Evolutionary conservation across 2,888 invertebrate genomes (phyloP).

Genomic region (Machimus rusticus): DNA sequence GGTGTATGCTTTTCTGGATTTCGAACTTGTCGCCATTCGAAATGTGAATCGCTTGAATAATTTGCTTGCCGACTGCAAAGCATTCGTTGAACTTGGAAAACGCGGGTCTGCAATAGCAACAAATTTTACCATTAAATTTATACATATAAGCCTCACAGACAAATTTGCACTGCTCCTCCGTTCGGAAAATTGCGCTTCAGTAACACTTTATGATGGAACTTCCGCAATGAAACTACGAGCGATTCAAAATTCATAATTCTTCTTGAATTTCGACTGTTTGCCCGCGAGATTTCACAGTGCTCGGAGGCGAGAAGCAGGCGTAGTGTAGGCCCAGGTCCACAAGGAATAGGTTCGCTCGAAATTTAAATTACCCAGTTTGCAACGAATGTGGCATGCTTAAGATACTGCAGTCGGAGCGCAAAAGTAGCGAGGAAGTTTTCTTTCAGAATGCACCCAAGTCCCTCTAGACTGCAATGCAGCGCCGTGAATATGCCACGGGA

Average conservation of each 20-base stretch:
- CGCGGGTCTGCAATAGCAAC: neutral
- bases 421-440: neutral
- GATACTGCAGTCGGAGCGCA: neutral
- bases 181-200: neutral
- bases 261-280: constrained; percentile 2
- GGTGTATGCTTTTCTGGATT: neutral
- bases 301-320: neutral
- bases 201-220: constrained; percentile 7
- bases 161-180: neutral
- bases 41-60: neutral
- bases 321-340: neutral
- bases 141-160: neutral
- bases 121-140: neutral
- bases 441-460: neutral
- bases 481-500: neutral
- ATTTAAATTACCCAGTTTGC: neutral
- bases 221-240: neutral
- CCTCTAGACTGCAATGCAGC: neutral
- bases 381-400: neutral
- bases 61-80: neutral
- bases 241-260: constrained; percentile 28
- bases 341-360: neutral
- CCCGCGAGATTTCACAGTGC: neutral
- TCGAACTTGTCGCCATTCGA: neutral
- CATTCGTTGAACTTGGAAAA: neutral